Evolutionary conservation across 2,888 invertebrate genomes (phyloP).

Genomic region (Autographa pulchrina): DNA sequence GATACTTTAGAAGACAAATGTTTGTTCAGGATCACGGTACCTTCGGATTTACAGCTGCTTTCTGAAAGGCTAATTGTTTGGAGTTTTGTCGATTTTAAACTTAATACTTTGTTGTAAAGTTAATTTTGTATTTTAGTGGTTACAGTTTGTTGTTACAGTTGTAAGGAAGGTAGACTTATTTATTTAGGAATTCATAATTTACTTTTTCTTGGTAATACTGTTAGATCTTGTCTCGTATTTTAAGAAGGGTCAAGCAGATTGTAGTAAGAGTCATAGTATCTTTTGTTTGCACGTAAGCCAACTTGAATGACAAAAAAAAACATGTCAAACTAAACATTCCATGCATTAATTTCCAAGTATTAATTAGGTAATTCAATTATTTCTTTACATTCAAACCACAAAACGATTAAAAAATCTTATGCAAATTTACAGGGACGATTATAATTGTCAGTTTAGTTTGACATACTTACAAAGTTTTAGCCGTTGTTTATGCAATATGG

Average conservation of each 20-base stretch:
- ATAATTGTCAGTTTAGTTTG: neutral
- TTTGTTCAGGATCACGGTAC: slow-evolving; percentile 17
- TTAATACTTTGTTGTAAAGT: slow-evolving; percentile 2
- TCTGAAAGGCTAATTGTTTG: slow-evolving; percentile 22
- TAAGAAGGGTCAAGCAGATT: too few species aligned
- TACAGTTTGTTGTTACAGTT: neutral
- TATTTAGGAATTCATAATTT: neutral
- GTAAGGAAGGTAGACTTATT: neutral
- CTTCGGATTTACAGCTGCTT: slow-evolving; percentile 19
- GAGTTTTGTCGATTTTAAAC: slow-evolving; percentile 9
- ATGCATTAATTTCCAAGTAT: too few species aligned
- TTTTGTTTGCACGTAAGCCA: too few species aligned
- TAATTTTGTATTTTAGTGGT: neutral
- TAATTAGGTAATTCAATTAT: too few species aligned
- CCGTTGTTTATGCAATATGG: neutral
- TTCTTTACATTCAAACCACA: too few species aligned
- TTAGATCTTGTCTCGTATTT: too few species aligned
- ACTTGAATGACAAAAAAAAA: too few species aligned
- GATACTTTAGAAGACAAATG: slow-evolving; percentile 19
- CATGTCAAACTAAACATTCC: too few species aligned
- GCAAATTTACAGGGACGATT: neutral
- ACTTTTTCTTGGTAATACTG: too few species aligned
- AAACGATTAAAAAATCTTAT: neutral
- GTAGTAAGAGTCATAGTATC: too few species aligned
- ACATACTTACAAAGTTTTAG: neutral